These are phyloP conservation scores for Paracyclopina nana DNA, from an alignment of 1,140 invertebrate genomes.

Conservation along the genomic window DNA sequence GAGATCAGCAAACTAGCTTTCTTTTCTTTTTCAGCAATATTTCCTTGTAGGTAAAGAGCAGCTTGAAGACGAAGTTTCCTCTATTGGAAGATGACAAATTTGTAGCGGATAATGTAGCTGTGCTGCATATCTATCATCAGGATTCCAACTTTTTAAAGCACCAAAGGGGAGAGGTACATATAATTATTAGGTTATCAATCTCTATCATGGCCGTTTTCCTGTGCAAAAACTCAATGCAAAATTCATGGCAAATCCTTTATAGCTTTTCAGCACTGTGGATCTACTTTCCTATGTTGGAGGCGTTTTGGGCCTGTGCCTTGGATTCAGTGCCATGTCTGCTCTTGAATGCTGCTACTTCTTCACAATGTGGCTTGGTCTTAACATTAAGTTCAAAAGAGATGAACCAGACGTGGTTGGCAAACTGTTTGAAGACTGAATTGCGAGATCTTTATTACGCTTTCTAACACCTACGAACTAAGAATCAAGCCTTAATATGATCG, in stretches of 20 bases:
- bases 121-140: neutral
- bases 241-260: neutral
- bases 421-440: too few species aligned
- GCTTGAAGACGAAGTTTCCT: too few species aligned
- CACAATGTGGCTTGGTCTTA: too few species aligned
- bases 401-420: too few species aligned
- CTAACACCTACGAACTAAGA: too few species aligned
- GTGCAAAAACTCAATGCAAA: neutral
- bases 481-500: too few species aligned
- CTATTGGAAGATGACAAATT: too few species aligned
- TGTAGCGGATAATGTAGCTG: neutral
- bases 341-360: slow-evolving; percentile 14
- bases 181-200: neutral
- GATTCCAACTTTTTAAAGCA: neutral
- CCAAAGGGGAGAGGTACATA: neutral
- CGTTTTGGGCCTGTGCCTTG: neutral
- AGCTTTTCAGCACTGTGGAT: neutral
- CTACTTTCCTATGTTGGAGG: neutral
- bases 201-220: neutral
- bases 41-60: too few species aligned
- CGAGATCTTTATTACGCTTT: too few species aligned
- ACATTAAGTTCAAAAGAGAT: too few species aligned
- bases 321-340: neutral
- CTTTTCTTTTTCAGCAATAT: too few species aligned
- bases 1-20: too few species aligned